Percentiles rank a stretch among this genome's conserved stretches.
Conservation (phyloP, 2,888 invertebrate species). For the Volucella bombylans region DNA sequence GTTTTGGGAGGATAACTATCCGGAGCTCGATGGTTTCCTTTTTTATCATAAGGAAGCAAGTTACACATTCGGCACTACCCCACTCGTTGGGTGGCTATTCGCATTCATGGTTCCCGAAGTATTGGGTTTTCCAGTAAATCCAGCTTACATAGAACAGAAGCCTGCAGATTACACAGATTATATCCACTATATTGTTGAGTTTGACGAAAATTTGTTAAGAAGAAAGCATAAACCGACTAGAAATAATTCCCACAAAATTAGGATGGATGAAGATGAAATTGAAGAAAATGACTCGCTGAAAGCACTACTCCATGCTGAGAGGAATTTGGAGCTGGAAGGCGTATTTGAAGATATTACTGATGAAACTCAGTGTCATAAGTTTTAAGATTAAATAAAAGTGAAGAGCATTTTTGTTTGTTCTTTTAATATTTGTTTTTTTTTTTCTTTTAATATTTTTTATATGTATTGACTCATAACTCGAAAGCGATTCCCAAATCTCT, state of each 20-base stretch:
- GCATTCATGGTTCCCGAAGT: slow-evolving; percentile 94
- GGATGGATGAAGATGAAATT: slow-evolving; percentile 61
- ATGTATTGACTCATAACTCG: no score
- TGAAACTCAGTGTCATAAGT: not conserved
- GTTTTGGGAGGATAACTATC: slow-evolving; percentile 79
- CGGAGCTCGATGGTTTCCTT: slow-evolving; percentile 91
- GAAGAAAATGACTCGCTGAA: slow-evolving; percentile 74
- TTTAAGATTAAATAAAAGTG: slow-evolving; percentile 5
- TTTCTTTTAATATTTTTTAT: no score
- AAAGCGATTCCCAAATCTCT: no score
- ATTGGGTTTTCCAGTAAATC: slow-evolving; percentile 80
- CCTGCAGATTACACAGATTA: slow-evolving; percentile 84
- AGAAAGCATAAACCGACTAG: slow-evolving; percentile 30
- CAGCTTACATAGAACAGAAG: slow-evolving; percentile 80
- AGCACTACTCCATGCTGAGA: slow-evolving; percentile 75
- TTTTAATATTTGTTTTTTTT: not conserved
- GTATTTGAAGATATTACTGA: slow-evolving; percentile 1
- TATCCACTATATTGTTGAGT: slow-evolving; percentile 83
- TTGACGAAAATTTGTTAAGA: slow-evolving; percentile 81
- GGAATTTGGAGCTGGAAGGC: slow-evolving; percentile 76
- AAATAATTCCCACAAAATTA: not conserved
- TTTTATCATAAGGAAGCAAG: slow-evolving; percentile 94
- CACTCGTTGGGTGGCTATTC: slow-evolving; percentile 95
- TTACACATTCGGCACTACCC: slow-evolving; percentile 91
- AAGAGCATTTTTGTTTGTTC: not conserved